Base-by-base conservation (phyloP, 1,140 invertebrate species). In the Macrobrachium rosenbergii region DNA sequence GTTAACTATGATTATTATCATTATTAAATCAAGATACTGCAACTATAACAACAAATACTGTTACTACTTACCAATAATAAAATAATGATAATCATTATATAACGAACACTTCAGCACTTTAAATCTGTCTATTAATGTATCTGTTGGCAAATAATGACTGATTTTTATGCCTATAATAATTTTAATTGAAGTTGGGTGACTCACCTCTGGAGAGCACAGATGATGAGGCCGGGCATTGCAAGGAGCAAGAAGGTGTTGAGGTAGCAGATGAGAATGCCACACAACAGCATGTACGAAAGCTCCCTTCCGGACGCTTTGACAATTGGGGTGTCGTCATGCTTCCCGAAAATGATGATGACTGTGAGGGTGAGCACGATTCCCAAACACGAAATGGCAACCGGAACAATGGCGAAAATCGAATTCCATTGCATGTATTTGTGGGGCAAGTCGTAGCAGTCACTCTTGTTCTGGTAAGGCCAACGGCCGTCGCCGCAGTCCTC, bases 341-440 rank as follows among this genome's bases (percentile, higher is more conserved):
- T 90, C 17, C 92, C 90, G 89, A 93, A 93, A 60, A 93, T 90
- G 8, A 90, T 82, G 43, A 94, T 93, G 45, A 93, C 93, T 87
- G 92, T 92, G 17, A 93, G 69, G 0, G 94, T 94, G 11, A 91
- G 79, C 90, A 92, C 19, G 90, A 94, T 93, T 43, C 94, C 94
- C 45, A 94, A 77, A 60, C 92, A 90, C 0, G 94, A 92, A 52
- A 95, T 91, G 67, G 90, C 91, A 17, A 93, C 91, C 52, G 94
- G 94, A 16, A 94, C 92, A 63, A 94, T 91, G 64, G 94, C 92
- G 88, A 94, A 94, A 45, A 93, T 90, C 6, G 92, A 92, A 88
- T 92, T 90, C 94, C 94, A 95, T 11, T 91, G 88, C 93, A 95
- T 94, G 90, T 95, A 92, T 89, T 94, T 92, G 79, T 93, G 91